These are phyloP conservation scores for Tympanoctomys barrerae DNA, from an alignment of 2,797 vertebrate species.

Conservation along the genomic window DNA sequence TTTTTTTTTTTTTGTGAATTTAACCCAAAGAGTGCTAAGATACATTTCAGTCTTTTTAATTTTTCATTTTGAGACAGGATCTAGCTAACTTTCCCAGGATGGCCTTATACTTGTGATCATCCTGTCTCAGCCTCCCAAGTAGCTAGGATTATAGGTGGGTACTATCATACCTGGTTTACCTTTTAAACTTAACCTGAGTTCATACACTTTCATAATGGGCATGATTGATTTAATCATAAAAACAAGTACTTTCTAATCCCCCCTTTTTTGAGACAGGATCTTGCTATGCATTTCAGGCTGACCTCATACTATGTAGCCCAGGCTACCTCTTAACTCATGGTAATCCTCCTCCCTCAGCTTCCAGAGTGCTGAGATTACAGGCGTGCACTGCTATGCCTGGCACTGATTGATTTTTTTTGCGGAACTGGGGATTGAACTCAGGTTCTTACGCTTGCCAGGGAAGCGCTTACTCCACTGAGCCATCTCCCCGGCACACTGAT, in stretches of 20 bases:
- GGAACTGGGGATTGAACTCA: too few relatives aligned
- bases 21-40: background rate
- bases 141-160: background rate
- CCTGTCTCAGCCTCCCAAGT: background rate
- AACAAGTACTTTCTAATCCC: background rate
- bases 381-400: too few relatives aligned
- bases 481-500: too few relatives aligned
- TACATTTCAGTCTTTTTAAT: background rate
- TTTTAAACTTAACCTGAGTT: constrained; percentile 34
- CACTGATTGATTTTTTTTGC: background rate
- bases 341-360: too few relatives aligned
- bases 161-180: background rate
- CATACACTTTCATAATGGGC: background rate
- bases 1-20: background rate
- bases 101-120: background rate
- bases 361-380: too few relatives aligned
- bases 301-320: background rate
- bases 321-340: too few relatives aligned
- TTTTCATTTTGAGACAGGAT: background rate
- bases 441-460: too few relatives aligned
- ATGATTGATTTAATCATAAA: background rate
- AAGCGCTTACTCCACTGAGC: too few relatives aligned
- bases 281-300: too few relatives aligned
- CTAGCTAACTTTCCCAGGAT: background rate
- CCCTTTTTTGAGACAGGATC: background rate